Conservation (phyloP, 2,797 vertebrate genomes). For the Cygnus olor region DNA sequence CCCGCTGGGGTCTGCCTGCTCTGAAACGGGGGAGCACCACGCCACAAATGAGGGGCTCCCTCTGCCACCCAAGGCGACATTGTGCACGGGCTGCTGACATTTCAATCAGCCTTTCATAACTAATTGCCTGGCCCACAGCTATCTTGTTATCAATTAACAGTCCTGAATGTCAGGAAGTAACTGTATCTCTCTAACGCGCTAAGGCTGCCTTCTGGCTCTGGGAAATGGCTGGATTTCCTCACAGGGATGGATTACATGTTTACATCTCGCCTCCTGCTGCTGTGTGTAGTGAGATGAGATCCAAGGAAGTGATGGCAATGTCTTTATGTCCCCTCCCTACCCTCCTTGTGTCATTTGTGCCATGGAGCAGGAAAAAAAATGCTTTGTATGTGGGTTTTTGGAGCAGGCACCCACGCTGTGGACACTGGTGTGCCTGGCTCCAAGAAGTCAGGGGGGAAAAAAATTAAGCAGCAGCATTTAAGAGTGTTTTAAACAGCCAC, state of each 20-base stretch:
- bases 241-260: conserved; percentile 60
- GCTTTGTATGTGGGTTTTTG: neutral
- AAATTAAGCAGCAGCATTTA: neutral
- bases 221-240: conserved; percentile 65
- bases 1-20: neutral
- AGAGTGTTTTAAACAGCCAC: neutral
- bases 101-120: conserved; percentile 60
- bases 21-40: rapidly evolving
- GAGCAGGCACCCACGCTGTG: neutral
- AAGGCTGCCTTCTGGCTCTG: conserved; percentile 30
- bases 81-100: neutral
- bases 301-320: neutral
- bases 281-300: neutral
- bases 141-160: conserved; percentile 64
- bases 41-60: neutral
- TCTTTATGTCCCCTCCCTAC: neutral
- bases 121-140: conserved; percentile 43
- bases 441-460: neutral
- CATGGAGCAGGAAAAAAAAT: neutral
- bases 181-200: conserved; percentile 35
- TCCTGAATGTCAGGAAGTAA: conserved; percentile 72
- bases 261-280: conserved; percentile 5
- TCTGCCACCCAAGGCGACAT: neutral
- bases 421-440: neutral
- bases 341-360: neutral